Evolutionary conservation across 2,888 invertebrate genomes (phyloP).

Genomic region (Dimorphilus gyrociliatus): DNA sequence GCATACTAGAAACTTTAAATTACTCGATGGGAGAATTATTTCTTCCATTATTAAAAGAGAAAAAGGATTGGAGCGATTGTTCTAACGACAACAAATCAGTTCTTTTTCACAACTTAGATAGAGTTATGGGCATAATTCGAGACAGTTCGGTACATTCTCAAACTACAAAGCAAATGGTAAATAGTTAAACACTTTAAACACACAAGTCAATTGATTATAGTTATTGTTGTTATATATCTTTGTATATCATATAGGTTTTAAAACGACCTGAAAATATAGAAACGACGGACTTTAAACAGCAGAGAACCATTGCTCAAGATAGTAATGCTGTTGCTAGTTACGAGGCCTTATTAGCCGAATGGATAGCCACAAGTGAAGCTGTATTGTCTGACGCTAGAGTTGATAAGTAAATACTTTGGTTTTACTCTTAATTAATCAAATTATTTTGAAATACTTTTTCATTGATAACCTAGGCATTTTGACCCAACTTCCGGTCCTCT

Average conservation of each 20-base stretch:
- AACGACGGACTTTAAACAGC: constrained; percentile 30
- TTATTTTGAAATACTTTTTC: constrained; percentile 1
- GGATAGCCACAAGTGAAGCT: constrained; percentile 34
- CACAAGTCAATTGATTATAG: neutral
- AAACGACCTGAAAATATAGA: constrained; percentile 29
- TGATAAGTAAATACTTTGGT: constrained; percentile 24
- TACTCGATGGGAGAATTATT: constrained; percentile 30
- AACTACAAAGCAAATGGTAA: constrained; percentile 27
- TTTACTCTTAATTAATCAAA: neutral
- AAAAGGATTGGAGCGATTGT: constrained; percentile 34
- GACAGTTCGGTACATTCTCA: constrained; percentile 27
- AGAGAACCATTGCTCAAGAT: constrained; percentile 27
- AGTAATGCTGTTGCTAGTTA: constrained; percentile 26
- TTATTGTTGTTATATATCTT: neutral
- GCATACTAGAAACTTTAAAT: constrained; percentile 26
- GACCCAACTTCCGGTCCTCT: constrained; percentile 34
- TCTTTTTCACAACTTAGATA: constrained; percentile 29
- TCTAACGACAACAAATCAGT: constrained; percentile 23
- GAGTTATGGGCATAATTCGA: constrained; percentile 23
- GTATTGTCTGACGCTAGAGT: constrained; percentile 29
- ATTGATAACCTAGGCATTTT: constrained; percentile 17
- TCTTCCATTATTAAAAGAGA: constrained; percentile 27
- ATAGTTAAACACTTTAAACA: constrained; percentile 4
- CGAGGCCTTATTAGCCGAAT: constrained; percentile 31
- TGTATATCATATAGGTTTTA: constrained; percentile 20